Base-by-base conservation (phyloP, 2,797 vertebrate species). In the Mycteria americana region DNA sequence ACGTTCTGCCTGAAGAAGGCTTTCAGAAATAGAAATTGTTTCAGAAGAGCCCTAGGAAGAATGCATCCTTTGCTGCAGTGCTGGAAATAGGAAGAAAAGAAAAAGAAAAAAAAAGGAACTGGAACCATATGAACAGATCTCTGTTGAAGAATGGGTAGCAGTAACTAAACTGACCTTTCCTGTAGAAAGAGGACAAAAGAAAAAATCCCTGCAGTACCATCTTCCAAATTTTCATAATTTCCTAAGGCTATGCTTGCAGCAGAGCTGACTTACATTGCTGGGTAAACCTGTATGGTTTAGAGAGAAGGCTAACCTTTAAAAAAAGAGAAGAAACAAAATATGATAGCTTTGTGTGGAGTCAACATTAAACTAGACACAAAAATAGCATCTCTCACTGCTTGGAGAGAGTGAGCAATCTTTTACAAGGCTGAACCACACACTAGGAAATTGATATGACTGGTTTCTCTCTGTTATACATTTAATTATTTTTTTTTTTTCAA, bases 151-250 rank as follows among this genome's bases (percentile, higher is more conserved):
- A 87, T 17, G 5, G 28, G 51, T 15, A 94, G 45, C 69, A 63
- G 80, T 64, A 92, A 97, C 86, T 73, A 85, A 93, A 92, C 14
- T 1, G 1, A 88, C 59, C 37, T 46, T 63, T 79, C 94, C 48
- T 85, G 83, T 15, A 78, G 31, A 85, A 72, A 75, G 7, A 30
- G 4, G 7, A 1, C 1, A 7, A 10, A 56, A 64, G 33, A 46
- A 30, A 48, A 74, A 62, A 62, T 62, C 82, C 73, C 85, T 82
- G n/a, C 11, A 91, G 85, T 95, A 93, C 60, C 5, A 5, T 89
- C 92, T 96, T 97, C 72, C 72, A 97, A 96, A 88, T 97, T 97
- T 95, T 97, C 88, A n/a, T 92, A 62, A 95, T 97, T 98, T 98
- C 97, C 95, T 97, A 78, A 95, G 95, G 96, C 88, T 93, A 83